A percentile compares a stretch with the other conserved stretches of the same genome.
phyloP scores from a whole-genome alignment of 2,797 vertebrate species.

The Cryptoprocta ferox region DNA sequence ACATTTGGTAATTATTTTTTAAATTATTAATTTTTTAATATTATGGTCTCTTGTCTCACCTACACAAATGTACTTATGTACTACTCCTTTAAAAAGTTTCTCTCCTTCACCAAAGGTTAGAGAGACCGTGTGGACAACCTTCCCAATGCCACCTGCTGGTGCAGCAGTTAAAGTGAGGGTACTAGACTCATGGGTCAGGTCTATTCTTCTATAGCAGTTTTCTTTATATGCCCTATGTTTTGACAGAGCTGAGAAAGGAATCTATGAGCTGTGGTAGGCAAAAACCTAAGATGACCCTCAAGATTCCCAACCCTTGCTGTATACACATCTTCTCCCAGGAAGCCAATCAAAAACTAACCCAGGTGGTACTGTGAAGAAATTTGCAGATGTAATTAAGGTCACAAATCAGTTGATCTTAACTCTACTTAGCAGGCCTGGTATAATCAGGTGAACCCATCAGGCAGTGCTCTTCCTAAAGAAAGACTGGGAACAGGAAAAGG shows the following conservation, averaged over 20 bases:
- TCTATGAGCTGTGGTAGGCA: background rate
- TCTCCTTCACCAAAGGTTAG: background rate
- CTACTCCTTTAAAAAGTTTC: background rate
- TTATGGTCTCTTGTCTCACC: background rate
- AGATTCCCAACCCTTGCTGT: background rate
- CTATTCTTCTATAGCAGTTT: background rate
- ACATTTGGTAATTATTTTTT: background rate
- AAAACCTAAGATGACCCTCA: background rate
- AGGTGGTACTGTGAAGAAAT: background rate
- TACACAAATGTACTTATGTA: background rate
- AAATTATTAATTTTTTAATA: background rate
- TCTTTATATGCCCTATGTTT: background rate
- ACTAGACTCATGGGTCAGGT: background rate
- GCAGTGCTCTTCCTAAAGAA: background rate
- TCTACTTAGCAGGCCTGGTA: background rate
- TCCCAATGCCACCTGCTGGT: background rate
- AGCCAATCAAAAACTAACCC: background rate
- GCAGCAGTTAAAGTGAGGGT: background rate
- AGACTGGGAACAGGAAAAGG: background rate
- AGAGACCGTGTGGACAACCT: background rate
- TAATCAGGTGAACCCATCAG: background rate
- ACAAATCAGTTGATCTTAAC: background rate
- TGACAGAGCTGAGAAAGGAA: background rate
- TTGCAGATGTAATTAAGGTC: background rate
- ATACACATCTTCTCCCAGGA: background rate